Evolutionary conservation across 2,113 vertebrate genomes (phyloP).

Genomic region (Mormyrus iriodes): DNA sequence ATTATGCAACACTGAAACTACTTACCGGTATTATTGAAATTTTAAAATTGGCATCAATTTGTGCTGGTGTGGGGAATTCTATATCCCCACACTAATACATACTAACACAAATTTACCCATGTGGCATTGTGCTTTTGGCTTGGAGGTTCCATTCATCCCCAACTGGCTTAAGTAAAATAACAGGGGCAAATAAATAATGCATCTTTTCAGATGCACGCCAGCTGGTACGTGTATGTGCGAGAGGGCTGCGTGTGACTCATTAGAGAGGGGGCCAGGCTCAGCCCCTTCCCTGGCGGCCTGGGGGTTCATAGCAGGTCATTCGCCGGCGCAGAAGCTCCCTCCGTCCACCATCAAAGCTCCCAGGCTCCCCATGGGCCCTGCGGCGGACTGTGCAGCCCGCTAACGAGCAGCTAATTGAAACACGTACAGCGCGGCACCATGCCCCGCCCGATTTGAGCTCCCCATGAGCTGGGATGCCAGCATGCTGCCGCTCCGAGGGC

Average conservation of each 20-base stretch:
- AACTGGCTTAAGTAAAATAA: background rate
- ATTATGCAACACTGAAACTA: too few relatives aligned
- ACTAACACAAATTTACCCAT: conserved; percentile 1
- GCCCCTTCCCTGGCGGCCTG: background rate
- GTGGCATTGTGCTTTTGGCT: background rate
- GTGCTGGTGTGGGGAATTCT: background rate
- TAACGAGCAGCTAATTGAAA: conserved; percentile 21
- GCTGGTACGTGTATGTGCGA: background rate
- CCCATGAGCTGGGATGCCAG: background rate
- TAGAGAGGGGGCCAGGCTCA: background rate
- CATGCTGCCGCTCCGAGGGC: background rate
- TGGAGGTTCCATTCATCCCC: background rate
- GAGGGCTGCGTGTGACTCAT: background rate
- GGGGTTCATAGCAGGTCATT: background rate
- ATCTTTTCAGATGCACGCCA: background rate
- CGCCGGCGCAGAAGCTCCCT: background rate
- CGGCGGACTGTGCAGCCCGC: background rate
- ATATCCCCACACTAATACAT: background rate
- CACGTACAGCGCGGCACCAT: background rate
- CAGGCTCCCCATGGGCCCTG: background rate
- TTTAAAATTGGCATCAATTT: background rate
- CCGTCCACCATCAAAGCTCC: background rate
- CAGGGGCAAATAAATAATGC: background rate
- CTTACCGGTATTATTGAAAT: background rate
- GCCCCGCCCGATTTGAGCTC: background rate